phyloP scores from a whole-genome alignment of 2,113 vertebrate genomes.

The Anas platyrhynchos region DNA sequence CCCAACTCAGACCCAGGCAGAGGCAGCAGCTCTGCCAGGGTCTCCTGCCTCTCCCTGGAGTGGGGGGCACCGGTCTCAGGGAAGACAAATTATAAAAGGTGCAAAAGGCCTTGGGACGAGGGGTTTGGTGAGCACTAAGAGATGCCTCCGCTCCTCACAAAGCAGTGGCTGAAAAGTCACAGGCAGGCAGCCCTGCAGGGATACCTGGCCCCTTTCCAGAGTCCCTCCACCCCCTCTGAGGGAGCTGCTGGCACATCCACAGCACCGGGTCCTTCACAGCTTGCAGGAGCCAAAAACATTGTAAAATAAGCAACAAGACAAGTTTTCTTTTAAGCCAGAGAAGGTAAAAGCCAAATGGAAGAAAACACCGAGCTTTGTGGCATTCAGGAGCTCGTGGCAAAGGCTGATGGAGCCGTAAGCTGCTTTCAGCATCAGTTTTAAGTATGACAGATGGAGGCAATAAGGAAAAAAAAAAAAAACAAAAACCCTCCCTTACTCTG shows the following conservation, averaged over 20 bases:
- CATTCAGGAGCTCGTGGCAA: rapidly evolving
- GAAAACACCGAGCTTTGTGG: rapidly evolving
- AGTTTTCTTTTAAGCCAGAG: neutral
- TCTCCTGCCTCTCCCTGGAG: no score
- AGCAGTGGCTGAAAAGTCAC: no score
- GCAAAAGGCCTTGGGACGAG: no score
- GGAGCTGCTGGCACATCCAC: neutral
- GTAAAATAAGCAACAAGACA: rapidly evolving
- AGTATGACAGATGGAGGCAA: slow-evolving; percentile 28
- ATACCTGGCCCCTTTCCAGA: neutral
- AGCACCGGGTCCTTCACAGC: neutral
- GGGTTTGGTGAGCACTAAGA: no score
- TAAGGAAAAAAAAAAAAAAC: neutral
- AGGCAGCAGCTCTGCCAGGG: no score
- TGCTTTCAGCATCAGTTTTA: neutral
- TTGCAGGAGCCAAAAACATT: rapidly evolving
- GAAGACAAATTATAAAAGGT: neutral
- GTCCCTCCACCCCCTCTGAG: rapidly evolving
- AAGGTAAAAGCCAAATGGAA: rapidly evolving
- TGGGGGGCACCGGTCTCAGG: no score
- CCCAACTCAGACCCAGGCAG: no score
- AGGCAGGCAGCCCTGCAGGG: neutral
- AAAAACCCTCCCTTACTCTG: rapidly evolving
- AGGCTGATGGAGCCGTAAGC: neutral
- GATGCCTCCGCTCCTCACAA: no score